Percentiles rank a stretch among this genome's conserved stretches.
Evolutionary conservation across 2,113 vertebrate genomes (phyloP).

Genomic region (Alligator mississippiensis): DNA sequence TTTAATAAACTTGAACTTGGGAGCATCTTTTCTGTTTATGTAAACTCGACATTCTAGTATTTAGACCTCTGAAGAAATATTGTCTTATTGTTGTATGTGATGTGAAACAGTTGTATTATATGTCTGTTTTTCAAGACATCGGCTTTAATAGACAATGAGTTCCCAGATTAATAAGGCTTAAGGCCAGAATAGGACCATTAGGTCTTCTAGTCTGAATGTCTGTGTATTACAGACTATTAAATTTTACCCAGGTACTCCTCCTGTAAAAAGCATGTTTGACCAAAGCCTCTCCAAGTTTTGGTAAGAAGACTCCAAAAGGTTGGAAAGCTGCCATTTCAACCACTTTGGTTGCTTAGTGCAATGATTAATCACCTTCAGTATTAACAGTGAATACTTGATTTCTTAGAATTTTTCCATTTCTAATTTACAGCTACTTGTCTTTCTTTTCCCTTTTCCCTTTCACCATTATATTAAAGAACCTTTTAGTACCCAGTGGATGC

Average conservation of each 20-base stretch:
- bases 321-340: not conserved
- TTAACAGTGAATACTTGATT: slow-evolving; percentile 36
- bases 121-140: not conserved
- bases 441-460: not conserved
- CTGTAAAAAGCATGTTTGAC: not conserved
- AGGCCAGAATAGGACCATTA: not conserved
- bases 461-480: not conserved
- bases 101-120: not conserved
- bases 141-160: not conserved
- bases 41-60: not conserved
- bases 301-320: not conserved
- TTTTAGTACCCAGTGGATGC: not conserved
- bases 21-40: not conserved
- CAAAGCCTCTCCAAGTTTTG: not conserved
- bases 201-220: not conserved
- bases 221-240: not conserved
- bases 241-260: not conserved
- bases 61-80: not conserved
- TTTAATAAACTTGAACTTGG: slow-evolving; percentile 4
- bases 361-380: not conserved
- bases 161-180: not conserved
- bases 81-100: not conserved
- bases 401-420: not conserved
- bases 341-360: not conserved
- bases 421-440: not conserved